Percentiles rank a stretch among this genome's conserved stretches.
Evolutionary conservation across 2,113 vertebrate genomes (phyloP).

Genomic region (Nycticryphes semicollaris): DNA sequence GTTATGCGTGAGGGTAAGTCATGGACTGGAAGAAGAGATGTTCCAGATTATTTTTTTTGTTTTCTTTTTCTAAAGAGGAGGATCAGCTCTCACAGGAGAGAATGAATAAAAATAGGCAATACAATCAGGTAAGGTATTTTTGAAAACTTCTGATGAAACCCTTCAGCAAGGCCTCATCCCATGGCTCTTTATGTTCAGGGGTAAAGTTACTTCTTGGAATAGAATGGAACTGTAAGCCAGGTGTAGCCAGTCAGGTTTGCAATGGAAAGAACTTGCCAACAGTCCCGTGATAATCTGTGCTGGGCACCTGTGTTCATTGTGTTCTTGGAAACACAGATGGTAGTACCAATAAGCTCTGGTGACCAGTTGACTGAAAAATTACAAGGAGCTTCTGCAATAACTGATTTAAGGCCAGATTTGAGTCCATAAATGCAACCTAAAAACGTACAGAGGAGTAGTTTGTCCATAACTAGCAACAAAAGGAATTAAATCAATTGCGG

Average conservation of each 20-base stretch:
- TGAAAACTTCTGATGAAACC: not conserved
- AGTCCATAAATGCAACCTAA: not conserved
- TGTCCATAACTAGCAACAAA: not conserved
- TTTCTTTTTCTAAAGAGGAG: not conserved
- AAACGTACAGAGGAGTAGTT: not conserved
- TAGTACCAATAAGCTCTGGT: not conserved
- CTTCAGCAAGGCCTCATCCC: not conserved
- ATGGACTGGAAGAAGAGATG: not conserved
- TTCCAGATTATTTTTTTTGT: not conserved
- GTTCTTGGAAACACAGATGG: not conserved
- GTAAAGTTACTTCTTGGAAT: not conserved
- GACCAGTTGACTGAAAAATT: not conserved
- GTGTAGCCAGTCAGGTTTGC: not conserved
- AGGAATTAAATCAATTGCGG: not conserved
- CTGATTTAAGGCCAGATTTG: not conserved
- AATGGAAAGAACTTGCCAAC: not conserved
- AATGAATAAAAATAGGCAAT: not conserved
- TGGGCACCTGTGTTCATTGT: not conserved
- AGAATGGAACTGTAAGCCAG: not conserved
- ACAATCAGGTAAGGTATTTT: not conserved
- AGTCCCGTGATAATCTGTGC: not conserved
- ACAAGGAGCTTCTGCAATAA: not conserved
- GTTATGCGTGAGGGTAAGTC: not conserved
- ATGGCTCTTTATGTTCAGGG: not conserved
- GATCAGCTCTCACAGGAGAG: not conserved